A percentile compares a stretch with the other conserved stretches of the same genome.
These are phyloP conservation scores for Marisa cornuarietis DNA, from an alignment of 1,140 invertebrate genomes.

Conservation along the genomic window DNA sequence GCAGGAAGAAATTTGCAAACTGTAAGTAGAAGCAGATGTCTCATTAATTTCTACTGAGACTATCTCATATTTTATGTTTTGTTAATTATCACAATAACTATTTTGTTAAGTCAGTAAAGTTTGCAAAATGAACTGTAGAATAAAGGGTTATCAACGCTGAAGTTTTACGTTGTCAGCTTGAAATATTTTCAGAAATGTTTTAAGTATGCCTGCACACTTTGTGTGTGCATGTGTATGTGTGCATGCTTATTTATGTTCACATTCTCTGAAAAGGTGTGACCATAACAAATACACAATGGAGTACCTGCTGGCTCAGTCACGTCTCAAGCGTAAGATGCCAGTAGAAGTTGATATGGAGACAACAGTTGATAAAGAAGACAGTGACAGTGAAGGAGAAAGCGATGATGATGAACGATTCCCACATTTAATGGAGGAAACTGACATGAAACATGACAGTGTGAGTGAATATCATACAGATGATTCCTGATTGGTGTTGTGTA, in stretches of 20 bases:
- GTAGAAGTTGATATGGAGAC: too few relatives aligned
- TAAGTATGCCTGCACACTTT: not conserved
- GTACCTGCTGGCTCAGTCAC: constrained; percentile 47
- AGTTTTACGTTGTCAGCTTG: not conserved
- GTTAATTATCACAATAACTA: too few relatives aligned
- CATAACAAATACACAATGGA: constrained; percentile 61
- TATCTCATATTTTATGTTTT: not conserved
- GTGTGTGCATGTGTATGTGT: not conserved
- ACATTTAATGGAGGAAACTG: too few relatives aligned
- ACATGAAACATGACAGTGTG: too few relatives aligned
- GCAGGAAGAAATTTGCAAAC: constrained; percentile 83
- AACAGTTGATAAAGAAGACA: too few relatives aligned
- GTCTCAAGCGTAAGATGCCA: constrained; percentile 40
- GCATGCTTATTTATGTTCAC: not conserved
- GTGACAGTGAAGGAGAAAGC: too few relatives aligned
- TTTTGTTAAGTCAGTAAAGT: not conserved
- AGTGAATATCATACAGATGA: too few relatives aligned
- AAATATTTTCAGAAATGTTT: not conserved
- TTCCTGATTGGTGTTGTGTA: too few relatives aligned
- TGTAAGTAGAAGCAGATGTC: constrained; percentile 73
- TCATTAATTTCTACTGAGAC: not conserved
- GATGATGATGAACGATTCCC: too few relatives aligned
- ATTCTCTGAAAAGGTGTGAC: constrained; percentile 56
- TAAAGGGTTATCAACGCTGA: not conserved
- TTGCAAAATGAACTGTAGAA: not conserved